Evolutionary conservation across 2,888 invertebrate species (phyloP).

Genomic region (Stenoptilia bipunctidactyla): DNA sequence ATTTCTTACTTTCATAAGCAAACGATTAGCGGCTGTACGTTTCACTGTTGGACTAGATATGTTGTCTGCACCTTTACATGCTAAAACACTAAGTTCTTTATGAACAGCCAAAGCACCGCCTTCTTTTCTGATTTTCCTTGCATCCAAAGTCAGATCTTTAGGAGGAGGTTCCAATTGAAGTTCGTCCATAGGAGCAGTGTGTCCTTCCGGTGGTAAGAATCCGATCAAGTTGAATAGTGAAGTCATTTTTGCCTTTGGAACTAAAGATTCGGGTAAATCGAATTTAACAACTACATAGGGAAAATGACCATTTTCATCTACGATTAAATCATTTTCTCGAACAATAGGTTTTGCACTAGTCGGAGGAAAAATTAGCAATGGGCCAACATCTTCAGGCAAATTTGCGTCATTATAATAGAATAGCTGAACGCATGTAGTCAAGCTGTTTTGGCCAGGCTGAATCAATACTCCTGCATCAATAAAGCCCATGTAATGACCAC

Average conservation of each 20-base stretch:
- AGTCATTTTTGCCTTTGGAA: slow-evolving; percentile 33
- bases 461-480: slow-evolving; percentile 41
- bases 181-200: slow-evolving; percentile 24
- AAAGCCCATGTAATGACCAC: slow-evolving; percentile 48
- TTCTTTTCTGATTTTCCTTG: slow-evolving; percentile 39
- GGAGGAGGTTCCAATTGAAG: slow-evolving; percentile 25
- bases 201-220: slow-evolving; percentile 26
- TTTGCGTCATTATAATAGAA: slow-evolving; percentile 31
- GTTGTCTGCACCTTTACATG: slow-evolving; percentile 29
- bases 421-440: slow-evolving; percentile 36
- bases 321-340: slow-evolving; percentile 28
- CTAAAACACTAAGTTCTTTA: slow-evolving; percentile 41
- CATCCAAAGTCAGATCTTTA: slow-evolving; percentile 37
- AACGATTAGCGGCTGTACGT: slow-evolving; percentile 49
- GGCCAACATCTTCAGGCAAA: slow-evolving; percentile 27
- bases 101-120: slow-evolving; percentile 53
- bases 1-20: slow-evolving; percentile 42
- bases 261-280: slow-evolving; percentile 39
- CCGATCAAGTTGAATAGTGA: slow-evolving; percentile 37
- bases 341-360: slow-evolving; percentile 40
- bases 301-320: slow-evolving; percentile 40
- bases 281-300: slow-evolving; percentile 41
- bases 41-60: slow-evolving; percentile 52
- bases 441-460: slow-evolving; percentile 38
- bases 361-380: slow-evolving; percentile 44